Conservation (phyloP, 2,113 vertebrate genomes). For the Charadrius vociferus region DNA sequence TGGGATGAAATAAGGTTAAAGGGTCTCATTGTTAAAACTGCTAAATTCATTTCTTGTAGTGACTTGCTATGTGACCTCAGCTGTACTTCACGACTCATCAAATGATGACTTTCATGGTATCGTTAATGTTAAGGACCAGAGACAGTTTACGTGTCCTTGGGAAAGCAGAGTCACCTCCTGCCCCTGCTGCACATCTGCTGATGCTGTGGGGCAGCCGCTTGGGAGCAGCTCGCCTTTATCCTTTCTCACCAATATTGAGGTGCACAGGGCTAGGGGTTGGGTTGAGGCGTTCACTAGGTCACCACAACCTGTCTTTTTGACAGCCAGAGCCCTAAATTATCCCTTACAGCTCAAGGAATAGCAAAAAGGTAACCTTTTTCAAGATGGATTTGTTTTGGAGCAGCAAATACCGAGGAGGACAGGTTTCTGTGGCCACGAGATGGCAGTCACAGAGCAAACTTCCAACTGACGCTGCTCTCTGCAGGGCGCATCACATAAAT, state of each 20-base stretch:
- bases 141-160: not conserved
- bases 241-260: not conserved
- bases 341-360: not conserved
- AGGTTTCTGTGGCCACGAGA: constrained; percentile 59
- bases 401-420: not conserved
- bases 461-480: not conserved
- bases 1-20: not conserved
- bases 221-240: not conserved
- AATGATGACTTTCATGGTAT: not conserved
- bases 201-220: fast-evolving
- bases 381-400: not conserved
- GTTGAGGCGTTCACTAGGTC: not conserved
- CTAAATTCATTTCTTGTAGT: not conserved
- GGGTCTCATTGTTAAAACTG: not conserved
- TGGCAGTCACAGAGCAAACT: constrained; percentile 67
- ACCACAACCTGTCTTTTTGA: not conserved
- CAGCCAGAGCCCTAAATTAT: not conserved
- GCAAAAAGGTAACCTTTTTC: not conserved
- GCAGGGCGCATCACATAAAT: not conserved
- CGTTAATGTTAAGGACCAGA: not conserved
- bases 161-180: not conserved
- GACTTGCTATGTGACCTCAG: not conserved
- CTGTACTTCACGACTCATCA: not conserved
- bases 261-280: not conserved
- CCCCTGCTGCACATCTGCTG: not conserved